phyloP scores from a whole-genome alignment of 2,113 vertebrate species.

The Aldabrachelys gigantea region DNA sequence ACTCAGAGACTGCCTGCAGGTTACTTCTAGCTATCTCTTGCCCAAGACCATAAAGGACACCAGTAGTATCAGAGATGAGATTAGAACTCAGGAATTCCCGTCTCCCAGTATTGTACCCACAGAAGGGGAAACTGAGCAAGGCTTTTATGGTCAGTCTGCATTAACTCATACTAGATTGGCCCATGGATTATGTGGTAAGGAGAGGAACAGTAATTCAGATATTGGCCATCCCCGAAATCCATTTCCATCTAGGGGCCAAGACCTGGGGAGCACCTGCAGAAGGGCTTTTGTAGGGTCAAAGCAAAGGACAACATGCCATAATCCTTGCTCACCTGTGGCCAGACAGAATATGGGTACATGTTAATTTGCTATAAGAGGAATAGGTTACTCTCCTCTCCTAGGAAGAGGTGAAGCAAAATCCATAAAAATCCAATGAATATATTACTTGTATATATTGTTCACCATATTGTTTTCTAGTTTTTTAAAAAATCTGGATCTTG shows the following conservation, averaged over 20 bases:
- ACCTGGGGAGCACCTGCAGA: slow-evolving; percentile 59
- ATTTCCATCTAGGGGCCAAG: neutral
- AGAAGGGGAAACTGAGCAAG: neutral
- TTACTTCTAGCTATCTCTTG: neutral
- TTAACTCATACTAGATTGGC: neutral
- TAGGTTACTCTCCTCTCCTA: neutral
- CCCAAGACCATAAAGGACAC: neutral
- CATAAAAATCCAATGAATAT: neutral
- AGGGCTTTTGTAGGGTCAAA: slow-evolving; percentile 53
- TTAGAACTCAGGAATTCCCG: slow-evolving; percentile 19
- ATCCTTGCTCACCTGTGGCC: slow-evolving; percentile 21
- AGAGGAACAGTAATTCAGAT: slow-evolving; percentile 29
- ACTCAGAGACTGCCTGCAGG: rapidly evolving
- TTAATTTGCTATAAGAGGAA: neutral
- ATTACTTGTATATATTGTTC: neutral
- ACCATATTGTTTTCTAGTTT: neutral
- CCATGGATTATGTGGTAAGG: rapidly evolving
- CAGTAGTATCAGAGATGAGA: neutral
- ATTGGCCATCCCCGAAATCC: neutral
- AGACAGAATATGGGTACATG: slow-evolving; percentile 23
- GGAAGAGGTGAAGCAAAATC: neutral
- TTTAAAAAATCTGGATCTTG: slow-evolving; percentile 28
- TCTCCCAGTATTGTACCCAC: neutral
- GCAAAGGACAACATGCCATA: slow-evolving; percentile 19
- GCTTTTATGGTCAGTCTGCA: neutral